Base-by-base conservation (phyloP, 64 coral and sea anemone species). In the Stichodactyla mertensii region DNA sequence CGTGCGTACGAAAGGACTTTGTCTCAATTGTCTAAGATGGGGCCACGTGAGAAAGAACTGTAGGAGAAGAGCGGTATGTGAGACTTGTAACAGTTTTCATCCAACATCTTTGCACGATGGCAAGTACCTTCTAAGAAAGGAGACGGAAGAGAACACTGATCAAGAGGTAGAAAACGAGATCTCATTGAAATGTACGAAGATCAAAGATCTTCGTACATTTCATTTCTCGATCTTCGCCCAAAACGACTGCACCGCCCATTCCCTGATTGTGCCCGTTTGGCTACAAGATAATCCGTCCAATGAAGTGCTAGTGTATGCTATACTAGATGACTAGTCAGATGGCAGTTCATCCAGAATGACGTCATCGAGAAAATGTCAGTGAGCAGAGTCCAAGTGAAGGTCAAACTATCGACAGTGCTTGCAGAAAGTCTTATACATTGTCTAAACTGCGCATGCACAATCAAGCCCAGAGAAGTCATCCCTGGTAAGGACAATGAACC, bases 381-480 rank as follows among this genome's bases (percentile, higher is more conserved):
- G 7, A 64, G 54, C 45, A 77, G 89, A 28, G 82, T 82, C 77
- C 82, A 91, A 55, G 56, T 82, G 14, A 57, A 91, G 51, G 80
- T 95, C 54, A 52, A 92, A 20, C 16, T 95, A 14, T 82, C 86
- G 54, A 92, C 90, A 10, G 92, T 95, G 88, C 94, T 89, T 12
- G 84, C 87, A 45, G 77, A 78, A 78, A 78, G n/a, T 14, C 20
- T 23, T 28, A 84, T 55, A 55, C 5, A 23, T 19, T 84, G 53
- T 56, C 45, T 82, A 23, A 95, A 92, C 45, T 95, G 90, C 18
- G 87, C 55, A 1, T 53, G 80, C 71, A 87, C 94, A 6, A 89
- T 95, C 55, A 92, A 92, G 55, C 90, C 94, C 19, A 83, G 80
- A 82, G 85, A 87, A 28, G 87, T 95, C 0, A 95, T 95, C 52